These are phyloP conservation scores for Anastrepha ludens DNA, from an alignment of 1,140 invertebrate species.

Conservation along the genomic window DNA sequence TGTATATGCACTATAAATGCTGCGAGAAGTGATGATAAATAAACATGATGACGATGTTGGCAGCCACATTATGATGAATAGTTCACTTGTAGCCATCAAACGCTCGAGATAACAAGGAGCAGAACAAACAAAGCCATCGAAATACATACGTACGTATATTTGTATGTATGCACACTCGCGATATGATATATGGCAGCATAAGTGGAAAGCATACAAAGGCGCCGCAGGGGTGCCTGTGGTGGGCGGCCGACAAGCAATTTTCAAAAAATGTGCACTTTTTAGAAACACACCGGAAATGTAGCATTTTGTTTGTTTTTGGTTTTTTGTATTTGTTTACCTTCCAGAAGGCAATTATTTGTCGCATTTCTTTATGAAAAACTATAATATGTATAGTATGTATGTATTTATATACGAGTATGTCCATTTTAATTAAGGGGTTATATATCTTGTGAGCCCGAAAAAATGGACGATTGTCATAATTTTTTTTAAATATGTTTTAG, in stretches of 20 bases:
- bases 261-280: background rate
- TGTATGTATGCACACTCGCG: too few relatives aligned
- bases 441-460: too few relatives aligned
- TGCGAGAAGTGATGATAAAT: background rate
- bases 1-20: background rate
- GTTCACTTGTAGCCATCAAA: slow-evolving; percentile 28
- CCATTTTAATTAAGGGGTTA: too few relatives aligned
- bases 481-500: too few relatives aligned
- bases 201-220: background rate
- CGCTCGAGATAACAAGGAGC: background rate
- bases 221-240: slow-evolving; percentile 10
- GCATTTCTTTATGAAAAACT: too few relatives aligned
- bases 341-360: too few relatives aligned
- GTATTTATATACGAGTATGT: too few relatives aligned
- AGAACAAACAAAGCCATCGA: slow-evolving; percentile 40
- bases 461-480: too few relatives aligned
- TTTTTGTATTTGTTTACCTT: background rate
- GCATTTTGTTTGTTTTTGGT: background rate
- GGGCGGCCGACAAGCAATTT: background rate
- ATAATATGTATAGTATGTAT: too few relatives aligned
- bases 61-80: slow-evolving; percentile 38
- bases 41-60: slow-evolving; percentile 40
- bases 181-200: background rate
- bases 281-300: slow-evolving; percentile 21
- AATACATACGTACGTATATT: background rate